Percentiles rank a stretch among this genome's conserved stretches.
phyloP scores from a whole-genome alignment of 2,113 vertebrate genomes.

The Spea bombifrons region DNA sequence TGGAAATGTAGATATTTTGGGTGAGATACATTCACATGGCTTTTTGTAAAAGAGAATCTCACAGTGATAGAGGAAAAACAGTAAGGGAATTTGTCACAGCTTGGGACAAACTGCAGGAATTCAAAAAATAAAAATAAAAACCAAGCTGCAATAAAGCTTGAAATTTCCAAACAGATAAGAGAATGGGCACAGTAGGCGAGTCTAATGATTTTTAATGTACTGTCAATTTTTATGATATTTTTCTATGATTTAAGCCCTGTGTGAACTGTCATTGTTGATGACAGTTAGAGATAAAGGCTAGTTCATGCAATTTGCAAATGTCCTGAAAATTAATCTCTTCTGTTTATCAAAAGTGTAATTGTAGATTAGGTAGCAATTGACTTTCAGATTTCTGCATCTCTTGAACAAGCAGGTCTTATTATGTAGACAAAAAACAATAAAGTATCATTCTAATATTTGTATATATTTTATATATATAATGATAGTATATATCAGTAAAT shows the following conservation, averaged over 20 bases:
- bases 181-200: background rate
- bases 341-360: no score
- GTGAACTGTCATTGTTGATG: background rate
- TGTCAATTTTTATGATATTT: background rate
- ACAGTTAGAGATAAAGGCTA: background rate
- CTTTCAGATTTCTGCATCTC: no score
- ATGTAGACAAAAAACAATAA: no score
- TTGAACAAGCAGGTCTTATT: no score
- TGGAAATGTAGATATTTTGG: background rate
- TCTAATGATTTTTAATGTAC: background rate
- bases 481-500: no score
- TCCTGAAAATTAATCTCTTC: background rate
- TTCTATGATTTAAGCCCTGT: background rate
- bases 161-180: background rate
- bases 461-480: no score
- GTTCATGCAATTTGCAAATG: background rate
- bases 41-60: background rate
- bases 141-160: background rate
- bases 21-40: background rate
- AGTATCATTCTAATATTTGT: no score
- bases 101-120: background rate
- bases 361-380: no score
- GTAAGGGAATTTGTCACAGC: background rate
- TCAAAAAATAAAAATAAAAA: background rate
- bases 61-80: background rate